A percentile compares a stretch with the other conserved stretches of the same genome.
These are phyloP conservation scores for Mormoops blainvillei DNA, from an alignment of 2,113 vertebrate species.

Conservation along the genomic window DNA sequence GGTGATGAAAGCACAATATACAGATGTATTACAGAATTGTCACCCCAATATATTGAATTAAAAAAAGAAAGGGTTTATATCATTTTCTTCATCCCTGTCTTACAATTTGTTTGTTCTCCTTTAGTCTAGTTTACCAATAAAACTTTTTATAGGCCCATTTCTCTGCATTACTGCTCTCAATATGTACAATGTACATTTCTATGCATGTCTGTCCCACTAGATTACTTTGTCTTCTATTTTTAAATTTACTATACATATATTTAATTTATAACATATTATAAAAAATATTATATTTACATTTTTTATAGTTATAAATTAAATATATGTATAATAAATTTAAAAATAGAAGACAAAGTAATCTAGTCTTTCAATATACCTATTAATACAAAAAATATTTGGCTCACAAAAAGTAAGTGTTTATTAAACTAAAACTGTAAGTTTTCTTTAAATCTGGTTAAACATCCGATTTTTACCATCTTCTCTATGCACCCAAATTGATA, in stretches of 20 bases:
- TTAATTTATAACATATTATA: too few relatives aligned
- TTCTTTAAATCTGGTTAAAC: conserved; percentile 7
- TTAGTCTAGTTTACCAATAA: background rate
- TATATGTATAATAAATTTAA: too few relatives aligned
- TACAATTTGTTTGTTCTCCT: background rate
- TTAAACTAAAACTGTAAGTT: conserved; percentile 10
- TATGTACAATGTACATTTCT: background rate
- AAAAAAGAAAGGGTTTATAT: background rate
- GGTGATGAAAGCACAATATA: background rate
- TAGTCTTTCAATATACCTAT: too few relatives aligned
- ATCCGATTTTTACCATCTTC: background rate
- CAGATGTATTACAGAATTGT: background rate
- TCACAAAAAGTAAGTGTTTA: background rate
- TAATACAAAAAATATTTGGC: background rate
- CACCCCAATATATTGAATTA: background rate
- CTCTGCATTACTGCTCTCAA: background rate
- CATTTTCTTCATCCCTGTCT: background rate
- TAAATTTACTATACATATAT: too few relatives aligned
- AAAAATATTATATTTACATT: too few relatives aligned
- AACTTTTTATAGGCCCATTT: background rate
- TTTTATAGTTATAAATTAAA: too few relatives aligned
- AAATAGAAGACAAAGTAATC: too few relatives aligned
- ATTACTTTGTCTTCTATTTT: background rate
- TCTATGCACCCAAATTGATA: background rate
- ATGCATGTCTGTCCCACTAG: background rate